Conservation (phyloP, 1,140 invertebrate genomes). For the Polypedilum vanderplanki region DNA sequence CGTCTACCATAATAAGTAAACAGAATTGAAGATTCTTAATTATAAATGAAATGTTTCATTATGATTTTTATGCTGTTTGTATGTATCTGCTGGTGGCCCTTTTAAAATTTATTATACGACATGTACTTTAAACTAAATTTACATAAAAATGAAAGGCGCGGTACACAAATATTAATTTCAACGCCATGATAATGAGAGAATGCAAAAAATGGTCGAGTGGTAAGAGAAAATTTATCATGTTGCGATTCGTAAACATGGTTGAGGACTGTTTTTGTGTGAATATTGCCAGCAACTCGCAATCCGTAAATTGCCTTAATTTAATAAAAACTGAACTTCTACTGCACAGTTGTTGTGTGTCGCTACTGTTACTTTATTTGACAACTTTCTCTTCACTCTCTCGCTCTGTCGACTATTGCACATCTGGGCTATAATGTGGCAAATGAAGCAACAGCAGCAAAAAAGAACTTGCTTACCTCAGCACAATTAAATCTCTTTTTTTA, state of each 20-base stretch:
- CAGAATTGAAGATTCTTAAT: too few relatives aligned
- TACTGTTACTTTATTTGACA: conserved; percentile 1
- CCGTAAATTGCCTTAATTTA: conserved; percentile 7
- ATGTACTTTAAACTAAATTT: too few relatives aligned
- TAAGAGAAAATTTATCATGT: background rate
- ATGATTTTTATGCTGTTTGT: too few relatives aligned
- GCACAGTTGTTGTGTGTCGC: conserved; percentile 15
- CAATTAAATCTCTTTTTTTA: conserved; percentile 27
- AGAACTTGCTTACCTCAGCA: conserved; percentile 19
- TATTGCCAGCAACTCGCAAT: background rate
- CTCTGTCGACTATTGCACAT: background rate
- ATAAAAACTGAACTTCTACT: conserved; percentile 1
- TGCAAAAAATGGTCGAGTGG: conserved; percentile 1
- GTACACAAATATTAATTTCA: too few relatives aligned
- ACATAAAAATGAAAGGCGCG: too few relatives aligned
- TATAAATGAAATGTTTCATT: too few relatives aligned
- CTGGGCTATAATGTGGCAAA: background rate
- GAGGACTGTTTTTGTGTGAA: background rate
- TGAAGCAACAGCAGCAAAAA: background rate
- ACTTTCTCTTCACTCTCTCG: background rate
- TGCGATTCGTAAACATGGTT: background rate
- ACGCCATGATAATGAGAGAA: background rate
- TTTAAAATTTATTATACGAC: too few relatives aligned
- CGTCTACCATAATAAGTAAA: too few relatives aligned
- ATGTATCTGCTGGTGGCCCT: too few relatives aligned